phyloP scores from a whole-genome alignment of 92 coral and sea anemone genomes.

The Epizoanthus illoricatus region DNA sequence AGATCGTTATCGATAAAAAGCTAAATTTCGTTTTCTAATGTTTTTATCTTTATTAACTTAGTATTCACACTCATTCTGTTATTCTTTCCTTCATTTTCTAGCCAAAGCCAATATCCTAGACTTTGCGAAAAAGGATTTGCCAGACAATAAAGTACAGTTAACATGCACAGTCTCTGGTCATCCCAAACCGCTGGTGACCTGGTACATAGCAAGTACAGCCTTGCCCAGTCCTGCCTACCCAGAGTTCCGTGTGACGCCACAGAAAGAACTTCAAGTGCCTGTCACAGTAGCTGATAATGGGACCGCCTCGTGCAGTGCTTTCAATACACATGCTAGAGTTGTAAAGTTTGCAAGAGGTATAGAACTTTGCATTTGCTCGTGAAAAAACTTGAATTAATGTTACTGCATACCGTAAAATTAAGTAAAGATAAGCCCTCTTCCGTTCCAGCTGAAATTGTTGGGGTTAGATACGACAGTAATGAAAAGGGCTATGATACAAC shows the following conservation, averaged over 20 bases:
- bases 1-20: too few relatives aligned
- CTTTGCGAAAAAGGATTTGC: constrained; percentile 35
- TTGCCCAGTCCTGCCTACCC: constrained; percentile 69
- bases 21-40: neutral
- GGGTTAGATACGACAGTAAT: too few relatives aligned
- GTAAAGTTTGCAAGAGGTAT: constrained; percentile 69
- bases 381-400: too few relatives aligned
- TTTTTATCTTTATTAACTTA: neutral
- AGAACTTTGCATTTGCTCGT: constrained; percentile 9
- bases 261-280: constrained; percentile 57
- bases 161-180: constrained; percentile 69
- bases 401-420: too few relatives aligned
- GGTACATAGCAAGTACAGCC: constrained; percentile 64
- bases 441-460: too few relatives aligned
- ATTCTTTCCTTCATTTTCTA: constrained; percentile 22
- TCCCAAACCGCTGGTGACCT: constrained; percentile 67
- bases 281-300: constrained; percentile 48
- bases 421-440: too few relatives aligned
- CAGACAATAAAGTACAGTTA: constrained; percentile 39
- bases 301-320: constrained; percentile 72
- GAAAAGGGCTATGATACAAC: too few relatives aligned
- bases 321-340: constrained; percentile 68
- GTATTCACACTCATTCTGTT: too few relatives aligned
- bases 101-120: constrained; percentile 61
- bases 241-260: constrained; percentile 52